Conservation (phyloP, 2,113 vertebrate genomes). For the Brachypteracias leptosomus region DNA sequence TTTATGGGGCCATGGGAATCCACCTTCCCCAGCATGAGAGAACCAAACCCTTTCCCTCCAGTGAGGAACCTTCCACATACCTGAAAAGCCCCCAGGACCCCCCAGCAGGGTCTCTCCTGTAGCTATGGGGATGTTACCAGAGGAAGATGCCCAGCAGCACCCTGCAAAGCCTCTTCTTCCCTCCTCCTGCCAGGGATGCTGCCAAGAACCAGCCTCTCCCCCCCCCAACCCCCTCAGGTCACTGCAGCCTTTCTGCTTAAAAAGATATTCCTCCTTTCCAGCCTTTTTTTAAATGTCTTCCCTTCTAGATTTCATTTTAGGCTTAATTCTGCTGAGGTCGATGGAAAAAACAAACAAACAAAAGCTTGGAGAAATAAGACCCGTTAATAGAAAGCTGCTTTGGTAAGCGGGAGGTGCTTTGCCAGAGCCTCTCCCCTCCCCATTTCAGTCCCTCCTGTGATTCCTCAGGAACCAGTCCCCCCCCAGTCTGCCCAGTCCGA, state of each 20-base stretch:
- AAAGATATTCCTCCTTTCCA: not conserved
- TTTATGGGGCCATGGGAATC: not conserved
- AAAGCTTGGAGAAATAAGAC: accelerated
- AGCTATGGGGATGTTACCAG: accelerated
- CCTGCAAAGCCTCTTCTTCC: not conserved
- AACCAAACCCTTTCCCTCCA: not conserved
- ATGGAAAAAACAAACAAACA: not conserved
- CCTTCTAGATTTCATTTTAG: not conserved
- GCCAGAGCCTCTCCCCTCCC: not conserved
- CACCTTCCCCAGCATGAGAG: not conserved
- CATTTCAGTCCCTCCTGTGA: accelerated
- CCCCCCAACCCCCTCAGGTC: not conserved
- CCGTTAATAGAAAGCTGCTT: not conserved
- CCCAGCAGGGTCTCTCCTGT: accelerated
- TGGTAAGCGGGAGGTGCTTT: not conserved
- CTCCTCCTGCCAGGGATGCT: accelerated
- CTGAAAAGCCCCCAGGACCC: not conserved
- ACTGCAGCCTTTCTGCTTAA: not conserved
- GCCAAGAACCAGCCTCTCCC: not conserved
- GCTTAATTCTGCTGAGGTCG: not conserved
- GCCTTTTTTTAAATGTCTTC: too few species aligned
- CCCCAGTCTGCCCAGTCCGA: not conserved
- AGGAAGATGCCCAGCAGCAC: not conserved
- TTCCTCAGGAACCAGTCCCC: not conserved
- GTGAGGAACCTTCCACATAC: too few species aligned